These are phyloP conservation scores for Rhizoglyphus robini DNA, from an alignment of 1,140 invertebrate genomes.

Conservation along the genomic window DNA sequence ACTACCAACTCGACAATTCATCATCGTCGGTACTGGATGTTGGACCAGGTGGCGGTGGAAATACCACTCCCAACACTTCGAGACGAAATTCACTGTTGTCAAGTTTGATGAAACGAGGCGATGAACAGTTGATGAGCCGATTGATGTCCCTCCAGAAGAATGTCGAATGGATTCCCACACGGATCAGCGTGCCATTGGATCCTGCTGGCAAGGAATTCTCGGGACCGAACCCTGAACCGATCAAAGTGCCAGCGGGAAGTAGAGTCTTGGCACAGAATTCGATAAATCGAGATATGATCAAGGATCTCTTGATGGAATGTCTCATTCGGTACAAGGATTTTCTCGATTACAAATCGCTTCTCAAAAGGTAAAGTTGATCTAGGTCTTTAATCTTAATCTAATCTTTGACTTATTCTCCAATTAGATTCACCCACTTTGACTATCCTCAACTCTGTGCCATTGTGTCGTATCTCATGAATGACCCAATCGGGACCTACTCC, in stretches of 20 bases:
- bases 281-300: neutral
- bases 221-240: neutral
- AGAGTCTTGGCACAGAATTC: no score
- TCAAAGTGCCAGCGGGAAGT: no score
- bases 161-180: neutral
- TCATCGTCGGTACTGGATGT: neutral
- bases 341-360: neutral
- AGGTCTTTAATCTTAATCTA: neutral
- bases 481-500: neutral
- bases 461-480: neutral
- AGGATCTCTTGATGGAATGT: neutral
- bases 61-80: neutral
- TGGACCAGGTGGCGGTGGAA: neutral
- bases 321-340: neutral
- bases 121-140: neutral
- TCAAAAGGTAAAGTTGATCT: neutral
- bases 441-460: neutral
- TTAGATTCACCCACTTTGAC: neutral
- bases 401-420: neutral
- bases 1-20: conserved; percentile 34
- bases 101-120: neutral
- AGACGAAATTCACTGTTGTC: neutral
- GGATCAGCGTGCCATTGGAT: neutral
- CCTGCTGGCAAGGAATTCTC: no score
- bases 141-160: neutral